Evolutionary conservation across 2,113 vertebrate genomes (phyloP).

Genomic region (Tetrao urogallus): DNA sequence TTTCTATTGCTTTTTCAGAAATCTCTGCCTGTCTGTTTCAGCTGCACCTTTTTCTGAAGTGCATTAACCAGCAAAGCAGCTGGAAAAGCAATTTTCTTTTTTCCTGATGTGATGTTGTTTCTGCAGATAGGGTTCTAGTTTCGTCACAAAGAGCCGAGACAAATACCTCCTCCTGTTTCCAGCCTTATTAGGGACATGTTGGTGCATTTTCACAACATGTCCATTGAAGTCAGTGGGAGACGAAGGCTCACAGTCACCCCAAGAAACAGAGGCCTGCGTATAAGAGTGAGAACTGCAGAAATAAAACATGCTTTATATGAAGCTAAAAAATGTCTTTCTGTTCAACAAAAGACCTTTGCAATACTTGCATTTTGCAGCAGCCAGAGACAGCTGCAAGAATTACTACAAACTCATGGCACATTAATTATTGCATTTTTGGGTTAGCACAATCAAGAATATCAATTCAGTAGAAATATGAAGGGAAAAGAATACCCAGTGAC

Average conservation of each 20-base stretch:
- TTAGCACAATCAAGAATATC: not conserved
- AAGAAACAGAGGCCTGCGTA: not conserved
- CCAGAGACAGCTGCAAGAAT: not conserved
- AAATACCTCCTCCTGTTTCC: not conserved
- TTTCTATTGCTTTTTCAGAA: not conserved
- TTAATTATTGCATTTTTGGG: not conserved
- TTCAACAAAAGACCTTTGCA: not conserved
- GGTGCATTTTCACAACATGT: not conserved
- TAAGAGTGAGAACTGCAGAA: not conserved
- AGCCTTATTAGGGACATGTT: not conserved
- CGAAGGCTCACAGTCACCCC: not conserved
- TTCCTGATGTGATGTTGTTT: not conserved
- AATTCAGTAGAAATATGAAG: not conserved
- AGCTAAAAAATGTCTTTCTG: not conserved
- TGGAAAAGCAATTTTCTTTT: not conserved
- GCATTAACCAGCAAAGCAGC: not conserved
- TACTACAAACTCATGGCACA: not conserved
- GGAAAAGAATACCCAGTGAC: not conserved
- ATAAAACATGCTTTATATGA: not conserved
- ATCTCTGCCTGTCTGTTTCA: not conserved
- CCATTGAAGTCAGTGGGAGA: not conserved
- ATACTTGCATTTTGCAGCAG: not conserved
- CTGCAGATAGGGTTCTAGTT: not conserved
- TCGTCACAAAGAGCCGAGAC: not conserved
- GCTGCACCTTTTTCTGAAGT: not conserved